phyloP scores from a whole-genome alignment of 2,888 invertebrate genomes.

The Muscina levida region DNA sequence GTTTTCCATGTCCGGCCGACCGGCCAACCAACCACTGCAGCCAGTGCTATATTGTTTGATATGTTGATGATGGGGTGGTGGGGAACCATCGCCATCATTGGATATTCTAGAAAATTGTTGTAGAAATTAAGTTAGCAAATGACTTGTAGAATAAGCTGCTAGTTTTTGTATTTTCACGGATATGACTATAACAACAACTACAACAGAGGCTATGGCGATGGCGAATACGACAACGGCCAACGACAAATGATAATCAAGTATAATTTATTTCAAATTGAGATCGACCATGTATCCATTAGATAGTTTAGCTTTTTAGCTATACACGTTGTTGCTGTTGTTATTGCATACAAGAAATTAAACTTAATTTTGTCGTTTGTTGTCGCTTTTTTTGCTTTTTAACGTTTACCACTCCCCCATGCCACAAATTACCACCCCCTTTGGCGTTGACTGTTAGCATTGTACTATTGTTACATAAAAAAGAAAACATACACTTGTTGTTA shows the following conservation, averaged over 20 bases:
- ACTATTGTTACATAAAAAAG: constrained; percentile 25
- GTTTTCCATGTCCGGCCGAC: not conserved
- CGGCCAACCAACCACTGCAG: not conserved
- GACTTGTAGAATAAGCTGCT: constrained; percentile 75
- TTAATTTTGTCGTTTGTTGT: constrained; percentile 40
- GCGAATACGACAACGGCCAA: constrained; percentile 67
- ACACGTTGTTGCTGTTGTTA: constrained; percentile 21
- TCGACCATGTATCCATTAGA: constrained; percentile 69
- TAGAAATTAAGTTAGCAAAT: constrained; percentile 77
- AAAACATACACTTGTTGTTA: constrained; percentile 53
- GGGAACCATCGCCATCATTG: too few species aligned
- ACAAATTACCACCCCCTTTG: constrained; percentile 52
- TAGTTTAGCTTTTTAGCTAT: constrained; percentile 9
- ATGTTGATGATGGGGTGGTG: not conserved
- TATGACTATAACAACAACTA: constrained; percentile 67
- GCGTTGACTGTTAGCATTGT: constrained; percentile 12
- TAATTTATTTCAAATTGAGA: constrained; percentile 77
- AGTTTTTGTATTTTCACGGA: constrained; percentile 62
- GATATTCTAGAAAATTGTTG: constrained; percentile 56
- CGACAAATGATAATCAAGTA: constrained; percentile 75
- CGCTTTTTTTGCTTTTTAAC: constrained; percentile 14
- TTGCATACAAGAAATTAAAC: constrained; percentile 62
- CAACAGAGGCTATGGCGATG: constrained; percentile 51
- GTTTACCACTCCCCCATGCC: constrained; percentile 29
- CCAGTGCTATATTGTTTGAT: not conserved